These are phyloP conservation scores for Agrilus mali DNA, from an alignment of 2,888 invertebrate species.

Conservation along the genomic window DNA sequence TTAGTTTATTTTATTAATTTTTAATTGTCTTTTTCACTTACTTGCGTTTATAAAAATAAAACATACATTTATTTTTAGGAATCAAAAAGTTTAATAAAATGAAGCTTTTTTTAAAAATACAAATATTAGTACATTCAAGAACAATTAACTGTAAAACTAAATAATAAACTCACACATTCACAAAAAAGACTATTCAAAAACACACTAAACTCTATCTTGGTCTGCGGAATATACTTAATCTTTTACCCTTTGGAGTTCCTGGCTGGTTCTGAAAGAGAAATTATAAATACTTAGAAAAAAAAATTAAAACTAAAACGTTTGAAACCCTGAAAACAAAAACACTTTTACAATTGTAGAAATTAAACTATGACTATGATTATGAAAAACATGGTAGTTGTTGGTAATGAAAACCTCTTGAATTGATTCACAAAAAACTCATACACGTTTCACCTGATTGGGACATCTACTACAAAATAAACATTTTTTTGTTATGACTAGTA, in stretches of 20 bases:
- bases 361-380: too few species aligned
- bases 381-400: too few species aligned
- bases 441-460: too few species aligned
- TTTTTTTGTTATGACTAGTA: too few species aligned
- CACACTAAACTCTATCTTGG: conserved; percentile 7
- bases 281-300: conserved; percentile 4
- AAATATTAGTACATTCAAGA: neutral
- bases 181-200: neutral
- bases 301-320: conserved; percentile 2
- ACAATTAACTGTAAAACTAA: conserved; percentile 3
- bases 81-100: conserved; percentile 1
- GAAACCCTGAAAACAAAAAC: neutral
- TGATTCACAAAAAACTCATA: too few species aligned
- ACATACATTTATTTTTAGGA: too few species aligned
- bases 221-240: conserved; percentile 40
- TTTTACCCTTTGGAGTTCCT: conserved; percentile 38
- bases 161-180: neutral
- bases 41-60: too few species aligned
- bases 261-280: conserved; percentile 31
- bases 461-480: too few species aligned
- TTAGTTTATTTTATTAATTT: too few species aligned
- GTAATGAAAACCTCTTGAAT: too few species aligned
- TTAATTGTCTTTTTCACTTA: too few species aligned
- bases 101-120: neutral
- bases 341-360: neutral